Evolutionary conservation across 2,797 vertebrate genomes (phyloP), one percentile per base, ranked within the genome.

Genomic region (Lateolabrax maculatus): DNA sequence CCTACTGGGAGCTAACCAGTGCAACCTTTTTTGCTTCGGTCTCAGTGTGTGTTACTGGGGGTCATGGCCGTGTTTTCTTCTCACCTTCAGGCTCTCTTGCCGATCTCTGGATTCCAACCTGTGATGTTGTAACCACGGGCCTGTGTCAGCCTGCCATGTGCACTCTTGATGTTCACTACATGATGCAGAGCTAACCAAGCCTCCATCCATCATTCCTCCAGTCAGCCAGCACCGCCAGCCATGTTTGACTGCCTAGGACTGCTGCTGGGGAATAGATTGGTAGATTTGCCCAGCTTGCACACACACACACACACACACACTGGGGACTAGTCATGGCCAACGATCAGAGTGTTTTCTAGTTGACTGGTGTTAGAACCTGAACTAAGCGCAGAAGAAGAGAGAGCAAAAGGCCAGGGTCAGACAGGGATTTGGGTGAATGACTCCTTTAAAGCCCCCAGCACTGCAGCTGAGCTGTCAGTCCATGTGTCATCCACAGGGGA

Each of bases 171-270:
- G 85, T 76, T 89, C 37, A 74, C 69, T 52, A 79, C 82, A 88
- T 86, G 91, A 90, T 85, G 82, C 84, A 90, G 68, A 82, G 84
- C 78, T 79, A 83, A 83, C 88, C 83, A 80, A 81, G 79, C 83
- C 89, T 86, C 84, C 89, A 94, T 94, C 87, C 89, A 91, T 94
- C 93, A 93, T 90, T 69, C 83, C 81, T 87, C 88, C 93, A 93
- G 88, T 86, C 91, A 91, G 87, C 90, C 91, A 83, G 80, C 79
- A 78, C 85, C 56, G 63, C 71, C 72, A 21, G 90, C 87, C 84
- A 91, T 92, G 91, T 92, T 79, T 90, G 85, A 91, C 79, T 91
- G 88, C 71, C 81, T 89, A 87, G 73, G 55, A 67, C 76, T 44
- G 68, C 84, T 83, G 81, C 84, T 70, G 76, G 82, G 71, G 85